Percentiles rank a stretch among this genome's conserved stretches.
phyloP scores from a whole-genome alignment of 2,113 vertebrate species.

The Gallinago undulata region DNA sequence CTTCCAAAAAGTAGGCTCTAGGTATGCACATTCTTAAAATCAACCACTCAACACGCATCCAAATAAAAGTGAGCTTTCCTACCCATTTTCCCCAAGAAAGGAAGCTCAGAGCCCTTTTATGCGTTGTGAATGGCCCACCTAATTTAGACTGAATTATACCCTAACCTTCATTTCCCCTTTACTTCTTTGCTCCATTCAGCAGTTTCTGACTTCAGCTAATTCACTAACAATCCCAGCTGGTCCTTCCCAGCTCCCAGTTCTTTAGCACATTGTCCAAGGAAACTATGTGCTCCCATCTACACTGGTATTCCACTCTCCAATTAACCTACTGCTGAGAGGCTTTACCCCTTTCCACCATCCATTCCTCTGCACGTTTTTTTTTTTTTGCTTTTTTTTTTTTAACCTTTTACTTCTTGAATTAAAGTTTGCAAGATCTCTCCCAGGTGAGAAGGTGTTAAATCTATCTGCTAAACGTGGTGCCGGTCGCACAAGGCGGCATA shows the following conservation, averaged over 20 bases:
- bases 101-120: constrained; percentile 85
- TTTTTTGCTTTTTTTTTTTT: neutral
- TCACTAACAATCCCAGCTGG: constrained; percentile 85
- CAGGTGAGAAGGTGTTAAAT: constrained; percentile 28
- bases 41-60: constrained; percentile 67
- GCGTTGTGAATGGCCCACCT: constrained; percentile 87
- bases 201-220: constrained; percentile 90
- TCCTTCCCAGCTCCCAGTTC: constrained; percentile 76
- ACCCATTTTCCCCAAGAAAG: constrained; percentile 86
- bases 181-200: constrained; percentile 82
- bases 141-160: constrained; percentile 89
- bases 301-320: constrained; percentile 76
- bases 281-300: constrained; percentile 57
- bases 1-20: constrained; percentile 80
- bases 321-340: constrained; percentile 81
- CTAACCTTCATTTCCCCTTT: constrained; percentile 87
- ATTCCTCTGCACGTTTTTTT: constrained; percentile 68
- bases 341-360: constrained; percentile 71
- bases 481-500: neutral
- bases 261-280: constrained; percentile 78
- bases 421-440: constrained; percentile 20
- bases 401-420: constrained; percentile 66
- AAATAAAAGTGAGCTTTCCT: constrained; percentile 92
- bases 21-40: constrained; percentile 79
- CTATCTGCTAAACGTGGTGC: neutral